Conservation (phyloP, 2,888 invertebrate genomes). For the Crocallis elinguaria region DNA sequence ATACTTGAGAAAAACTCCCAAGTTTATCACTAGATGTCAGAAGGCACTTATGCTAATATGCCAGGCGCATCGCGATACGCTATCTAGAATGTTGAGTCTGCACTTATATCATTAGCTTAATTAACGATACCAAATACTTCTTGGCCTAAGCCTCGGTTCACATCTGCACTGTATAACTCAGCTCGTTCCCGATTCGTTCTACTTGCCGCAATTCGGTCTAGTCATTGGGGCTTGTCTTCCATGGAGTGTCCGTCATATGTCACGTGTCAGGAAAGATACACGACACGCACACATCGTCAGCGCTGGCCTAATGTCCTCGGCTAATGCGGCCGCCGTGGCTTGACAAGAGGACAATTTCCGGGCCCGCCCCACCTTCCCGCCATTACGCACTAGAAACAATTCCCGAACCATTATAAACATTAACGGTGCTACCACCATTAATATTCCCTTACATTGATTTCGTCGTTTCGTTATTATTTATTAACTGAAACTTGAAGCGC, state of each 20-base stretch:
- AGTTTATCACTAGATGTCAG: too few relatives aligned
- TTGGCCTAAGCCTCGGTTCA: slow-evolving; percentile 16
- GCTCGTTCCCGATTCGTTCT: slow-evolving; percentile 34
- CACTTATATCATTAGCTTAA: slow-evolving; percentile 23
- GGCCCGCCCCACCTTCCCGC: slow-evolving; percentile 74
- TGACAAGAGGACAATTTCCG: slow-evolving; percentile 82
- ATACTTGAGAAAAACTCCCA: too few relatives aligned
- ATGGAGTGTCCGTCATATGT: slow-evolving; percentile 52
- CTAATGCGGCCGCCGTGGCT: slow-evolving; percentile 73
- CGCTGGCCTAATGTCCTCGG: slow-evolving; percentile 72
- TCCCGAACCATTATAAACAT: slow-evolving; percentile 75
- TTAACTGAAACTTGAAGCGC: slow-evolving; percentile 42
- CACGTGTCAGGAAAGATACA: slow-evolving; percentile 69
- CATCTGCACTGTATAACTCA: slow-evolving; percentile 30
- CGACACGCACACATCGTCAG: slow-evolving; percentile 62
- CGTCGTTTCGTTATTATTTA: slow-evolving; percentile 53
- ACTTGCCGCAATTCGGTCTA: slow-evolving; percentile 50
- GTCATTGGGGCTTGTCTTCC: slow-evolving; percentile 50
- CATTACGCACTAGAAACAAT: slow-evolving; percentile 78
- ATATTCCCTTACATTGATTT: slow-evolving; percentile 60
- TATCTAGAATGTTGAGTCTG: background rate
- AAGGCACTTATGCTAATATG: background rate
- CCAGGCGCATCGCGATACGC: background rate
- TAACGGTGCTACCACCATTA: slow-evolving; percentile 65
- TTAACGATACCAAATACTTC: slow-evolving; percentile 21